phyloP scores from a whole-genome alignment of 2,797 vertebrate genomes.

The Myotis pilosus region DNA sequence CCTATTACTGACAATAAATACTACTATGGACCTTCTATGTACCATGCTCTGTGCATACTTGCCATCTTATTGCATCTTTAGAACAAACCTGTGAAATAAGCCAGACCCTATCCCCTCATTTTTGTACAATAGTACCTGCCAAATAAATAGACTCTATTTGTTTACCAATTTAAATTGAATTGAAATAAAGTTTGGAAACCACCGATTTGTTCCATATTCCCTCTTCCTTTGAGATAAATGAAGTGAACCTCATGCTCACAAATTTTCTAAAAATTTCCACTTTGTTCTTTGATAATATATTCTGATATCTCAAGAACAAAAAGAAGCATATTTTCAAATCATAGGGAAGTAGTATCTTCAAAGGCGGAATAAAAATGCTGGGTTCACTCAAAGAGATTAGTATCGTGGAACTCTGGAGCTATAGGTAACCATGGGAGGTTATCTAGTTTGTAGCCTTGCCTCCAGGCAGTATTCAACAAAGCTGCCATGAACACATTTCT shows the following conservation, averaged over 20 bases:
- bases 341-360: constrained; percentile 47
- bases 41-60: background rate
- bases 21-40: background rate
- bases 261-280: constrained; percentile 44
- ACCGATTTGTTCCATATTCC: background rate
- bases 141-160: background rate
- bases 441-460: constrained; percentile 35
- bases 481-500: constrained; percentile 22
- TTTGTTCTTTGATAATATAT: constrained; percentile 46
- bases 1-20: background rate
- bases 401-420: constrained; percentile 2
- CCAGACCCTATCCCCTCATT: background rate
- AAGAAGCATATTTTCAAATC: constrained; percentile 57
- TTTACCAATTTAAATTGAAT: constrained; percentile 10
- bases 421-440: background rate
- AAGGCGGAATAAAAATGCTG: constrained; percentile 59
- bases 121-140: background rate
- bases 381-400: constrained; percentile 66
- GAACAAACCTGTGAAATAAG: constrained; percentile 14
- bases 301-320: constrained; percentile 57
- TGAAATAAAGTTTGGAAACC: constrained; percentile 39
- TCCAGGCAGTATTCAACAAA: constrained; percentile 53
- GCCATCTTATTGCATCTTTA: background rate
- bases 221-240: constrained; percentile 32
- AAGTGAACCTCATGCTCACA: background rate